phyloP scores from a whole-genome alignment of 37 sponge, comb jelly and placozoan species.

The Sycon ciliatum region DNA sequence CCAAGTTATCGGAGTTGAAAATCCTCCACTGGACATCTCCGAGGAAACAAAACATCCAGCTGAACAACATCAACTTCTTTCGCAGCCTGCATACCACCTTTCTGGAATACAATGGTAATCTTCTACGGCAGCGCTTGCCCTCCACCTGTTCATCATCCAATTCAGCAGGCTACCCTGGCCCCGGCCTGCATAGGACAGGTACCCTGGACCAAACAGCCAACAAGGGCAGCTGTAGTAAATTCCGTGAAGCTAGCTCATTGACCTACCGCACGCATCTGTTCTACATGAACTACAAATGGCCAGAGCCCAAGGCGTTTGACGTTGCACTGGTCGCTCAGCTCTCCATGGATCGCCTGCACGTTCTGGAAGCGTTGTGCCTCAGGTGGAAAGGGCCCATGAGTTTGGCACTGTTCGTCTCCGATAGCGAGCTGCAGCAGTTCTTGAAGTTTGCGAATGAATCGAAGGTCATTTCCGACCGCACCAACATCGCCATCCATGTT shows the following conservation, averaged over 20 bases:
- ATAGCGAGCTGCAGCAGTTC: conserved; percentile 36
- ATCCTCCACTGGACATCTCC: conserved; percentile 88
- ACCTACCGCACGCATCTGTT: no score
- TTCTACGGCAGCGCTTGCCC: no score
- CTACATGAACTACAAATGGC: no score
- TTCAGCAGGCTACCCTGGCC: no score
- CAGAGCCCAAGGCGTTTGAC: no score
- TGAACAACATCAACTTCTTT: conserved; percentile 46
- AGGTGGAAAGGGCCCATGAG: conserved; percentile 72
- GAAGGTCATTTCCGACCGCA: neutral
- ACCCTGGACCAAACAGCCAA: no score
- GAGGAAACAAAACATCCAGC: conserved; percentile 41
- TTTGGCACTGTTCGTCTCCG: conserved; percentile 50
- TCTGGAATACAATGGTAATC: conserved; percentile 12
- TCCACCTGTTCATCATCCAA: no score
- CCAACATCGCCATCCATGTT: conserved; percentile 53
- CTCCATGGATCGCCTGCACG: conserved; percentile 71
- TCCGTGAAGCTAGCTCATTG: no score
- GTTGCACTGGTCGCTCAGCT: conserved; percentile 75
- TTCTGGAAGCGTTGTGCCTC: conserved; percentile 48
- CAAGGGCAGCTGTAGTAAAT: no score
- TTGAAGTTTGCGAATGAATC: neutral
- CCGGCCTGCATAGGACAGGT: no score
- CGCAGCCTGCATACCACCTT: conserved; percentile 35
- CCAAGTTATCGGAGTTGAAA: neutral